Evolutionary conservation across 2,888 invertebrate genomes (phyloP).

Genomic region (Drosophila prolongata): DNA sequence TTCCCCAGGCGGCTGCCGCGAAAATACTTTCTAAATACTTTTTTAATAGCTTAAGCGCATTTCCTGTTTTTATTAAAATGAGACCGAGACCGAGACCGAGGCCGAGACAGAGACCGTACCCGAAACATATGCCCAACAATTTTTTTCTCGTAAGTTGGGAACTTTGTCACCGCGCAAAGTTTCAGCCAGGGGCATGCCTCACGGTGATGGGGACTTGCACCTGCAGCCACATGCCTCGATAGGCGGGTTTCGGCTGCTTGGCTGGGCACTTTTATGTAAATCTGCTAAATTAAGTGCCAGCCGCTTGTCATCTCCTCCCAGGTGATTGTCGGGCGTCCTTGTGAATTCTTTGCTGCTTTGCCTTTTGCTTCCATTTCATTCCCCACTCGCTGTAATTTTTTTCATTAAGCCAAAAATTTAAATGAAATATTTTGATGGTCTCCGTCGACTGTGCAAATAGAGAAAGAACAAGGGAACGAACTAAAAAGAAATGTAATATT

Average conservation of each 20-base stretch:
- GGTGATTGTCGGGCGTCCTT: constrained; percentile 45
- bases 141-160: constrained; percentile 42
- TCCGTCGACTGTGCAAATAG: constrained; percentile 29
- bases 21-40: constrained; percentile 77
- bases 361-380: constrained; percentile 35
- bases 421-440: constrained; percentile 65
- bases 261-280: constrained; percentile 66
- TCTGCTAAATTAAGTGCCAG: constrained; percentile 75
- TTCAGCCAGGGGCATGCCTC: constrained; percentile 32
- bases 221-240: constrained; percentile 48
- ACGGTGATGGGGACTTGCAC: constrained; percentile 54
- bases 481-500: constrained; percentile 42
- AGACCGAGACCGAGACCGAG: constrained; percentile 33
- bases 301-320: constrained; percentile 42
- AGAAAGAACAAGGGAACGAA: not conserved
- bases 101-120: not conserved
- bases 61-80: constrained; percentile 69
- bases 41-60: constrained; percentile 79
- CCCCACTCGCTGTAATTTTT: constrained; percentile 12
- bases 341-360: constrained; percentile 25
- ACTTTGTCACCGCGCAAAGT: constrained; percentile 74
- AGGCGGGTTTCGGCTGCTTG: constrained; percentile 21
- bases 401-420: constrained; percentile 67
- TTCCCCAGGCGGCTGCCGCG: constrained; percentile 30
- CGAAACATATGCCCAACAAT: constrained; percentile 61